Base-by-base conservation (phyloP, 1,140 invertebrate species). In the Drosophila biarmipes region DNA sequence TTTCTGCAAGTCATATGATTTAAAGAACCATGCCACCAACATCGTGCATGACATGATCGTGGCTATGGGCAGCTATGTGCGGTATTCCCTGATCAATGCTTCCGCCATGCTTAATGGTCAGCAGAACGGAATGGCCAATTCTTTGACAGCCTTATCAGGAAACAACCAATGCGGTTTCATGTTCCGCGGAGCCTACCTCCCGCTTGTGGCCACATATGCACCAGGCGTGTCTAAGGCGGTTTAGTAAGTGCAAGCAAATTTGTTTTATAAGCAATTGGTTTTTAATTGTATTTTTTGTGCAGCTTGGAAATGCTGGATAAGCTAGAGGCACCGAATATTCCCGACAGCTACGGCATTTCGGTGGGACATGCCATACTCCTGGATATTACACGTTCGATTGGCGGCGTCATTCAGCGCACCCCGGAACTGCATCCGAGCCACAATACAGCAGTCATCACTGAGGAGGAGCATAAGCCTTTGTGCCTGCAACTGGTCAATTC, bases 291-390 rank as follows among this genome's bases (percentile, higher is more conserved):
- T 0, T 10, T 17, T 10, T 6, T 5, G 27, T 94, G 49, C 91
- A 99, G 97, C 92, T 93, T 99, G 80, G 98, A 99, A 92, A 97
- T 98, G 96, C 92, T 98, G 75, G 98, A 99, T 82, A 98, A 98
- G 92, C 94, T 96, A 8, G 98, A 99, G 80, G 96, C 98, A n/a
- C 98, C 98, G 0, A 93, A 94, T 35, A 96, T 99, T 73, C 96
- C 97, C 12, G 98, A 99, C 77, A 98, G 98, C 8, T 99, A 99
- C 93, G 97, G 98, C 34, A 96, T 99, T 56, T 98, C 98, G 1
- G 94, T 99, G 24, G 98, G 98, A 0, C 99, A 98, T 92, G 96
- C 97, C 31, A 98, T 97, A 92, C 93, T 99, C 10, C 93, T 98
- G 75, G 98, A 99, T 89, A 96, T 98, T 58, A 96, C 97, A 52